Evolutionary conservation across 2,113 vertebrate species (phyloP).

Genomic region (Tapirus terrestris): DNA sequence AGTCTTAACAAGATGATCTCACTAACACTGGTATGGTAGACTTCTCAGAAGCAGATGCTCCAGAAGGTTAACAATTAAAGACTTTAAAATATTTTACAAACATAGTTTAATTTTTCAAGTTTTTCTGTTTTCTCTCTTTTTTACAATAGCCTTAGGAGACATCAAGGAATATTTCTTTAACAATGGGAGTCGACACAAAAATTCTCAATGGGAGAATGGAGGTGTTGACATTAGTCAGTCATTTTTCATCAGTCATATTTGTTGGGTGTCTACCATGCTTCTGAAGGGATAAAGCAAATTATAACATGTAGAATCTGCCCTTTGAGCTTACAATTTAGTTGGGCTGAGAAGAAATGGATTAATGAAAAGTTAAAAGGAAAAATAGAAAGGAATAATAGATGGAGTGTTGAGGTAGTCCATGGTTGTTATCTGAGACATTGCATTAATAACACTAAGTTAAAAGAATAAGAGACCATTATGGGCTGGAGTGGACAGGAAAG

Average conservation of each 20-base stretch:
- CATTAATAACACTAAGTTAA: neutral
- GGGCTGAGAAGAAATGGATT: neutral
- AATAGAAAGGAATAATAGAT: neutral
- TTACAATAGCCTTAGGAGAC: neutral
- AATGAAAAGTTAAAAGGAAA: neutral
- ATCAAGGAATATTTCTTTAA: neutral
- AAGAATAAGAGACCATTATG: neutral
- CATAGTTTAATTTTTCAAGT: conserved; percentile 1
- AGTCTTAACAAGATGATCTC: conserved; percentile 58
- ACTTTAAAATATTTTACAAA: neutral
- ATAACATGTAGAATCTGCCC: neutral
- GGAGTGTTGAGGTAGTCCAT: neutral
- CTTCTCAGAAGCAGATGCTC: conserved; percentile 35
- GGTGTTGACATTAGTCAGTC: neutral
- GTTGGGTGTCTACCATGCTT: neutral
- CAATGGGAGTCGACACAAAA: neutral
- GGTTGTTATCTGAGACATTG: neutral
- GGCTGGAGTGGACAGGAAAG: neutral
- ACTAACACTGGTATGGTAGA: neutral
- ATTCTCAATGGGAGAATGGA: neutral
- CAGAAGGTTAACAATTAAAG: conserved; percentile 27
- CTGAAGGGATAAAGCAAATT: neutral
- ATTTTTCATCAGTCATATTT: neutral
- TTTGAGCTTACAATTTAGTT: neutral
- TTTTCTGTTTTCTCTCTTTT: neutral